Percentiles rank a stretch among this genome's conserved stretches.
These are phyloP conservation scores for Teleogryllus oceanicus DNA, from an alignment of 2,888 invertebrate species.

Conservation along the genomic window DNA sequence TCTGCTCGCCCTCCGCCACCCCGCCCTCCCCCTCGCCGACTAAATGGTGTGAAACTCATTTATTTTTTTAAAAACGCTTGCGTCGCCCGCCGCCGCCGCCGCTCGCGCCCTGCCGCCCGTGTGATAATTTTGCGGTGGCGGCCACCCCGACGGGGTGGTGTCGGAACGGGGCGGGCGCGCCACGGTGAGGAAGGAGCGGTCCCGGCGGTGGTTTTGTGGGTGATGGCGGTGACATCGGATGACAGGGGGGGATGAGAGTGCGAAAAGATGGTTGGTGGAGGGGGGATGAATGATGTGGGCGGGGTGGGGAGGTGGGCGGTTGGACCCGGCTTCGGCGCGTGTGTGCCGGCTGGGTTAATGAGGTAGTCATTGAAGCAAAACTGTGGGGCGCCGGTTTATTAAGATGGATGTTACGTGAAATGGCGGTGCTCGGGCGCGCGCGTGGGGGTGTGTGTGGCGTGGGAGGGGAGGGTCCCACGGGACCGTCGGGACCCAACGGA, in stretches of 20 bases:
- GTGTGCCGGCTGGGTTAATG: neutral
- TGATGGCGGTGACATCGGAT: neutral
- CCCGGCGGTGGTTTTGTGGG: neutral
- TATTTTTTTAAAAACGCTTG: conserved; percentile 7
- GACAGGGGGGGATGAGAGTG: neutral
- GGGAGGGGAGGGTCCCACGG: neutral
- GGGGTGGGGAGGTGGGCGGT: neutral
- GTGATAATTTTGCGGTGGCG: neutral
- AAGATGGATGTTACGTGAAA: conserved; percentile 18
- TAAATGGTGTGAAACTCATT: conserved; percentile 10
- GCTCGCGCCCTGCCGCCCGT: neutral
- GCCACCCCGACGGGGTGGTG: neutral
- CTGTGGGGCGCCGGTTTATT: neutral
- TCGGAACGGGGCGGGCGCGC: neutral
- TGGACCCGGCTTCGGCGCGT: neutral
- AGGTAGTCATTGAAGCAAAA: conserved; percentile 1
- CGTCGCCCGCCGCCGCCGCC: neutral
- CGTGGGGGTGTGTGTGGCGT: neutral
- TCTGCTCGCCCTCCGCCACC: neutral
- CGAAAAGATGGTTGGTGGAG: neutral
- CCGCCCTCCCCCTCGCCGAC: neutral
- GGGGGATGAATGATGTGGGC: neutral
- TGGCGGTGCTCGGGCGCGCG: neutral
- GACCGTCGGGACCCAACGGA: no score
- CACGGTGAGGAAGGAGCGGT: neutral